Evolutionary conservation across 2,113 vertebrate genomes (phyloP).

Genomic region (Cynocephalus volans): DNA sequence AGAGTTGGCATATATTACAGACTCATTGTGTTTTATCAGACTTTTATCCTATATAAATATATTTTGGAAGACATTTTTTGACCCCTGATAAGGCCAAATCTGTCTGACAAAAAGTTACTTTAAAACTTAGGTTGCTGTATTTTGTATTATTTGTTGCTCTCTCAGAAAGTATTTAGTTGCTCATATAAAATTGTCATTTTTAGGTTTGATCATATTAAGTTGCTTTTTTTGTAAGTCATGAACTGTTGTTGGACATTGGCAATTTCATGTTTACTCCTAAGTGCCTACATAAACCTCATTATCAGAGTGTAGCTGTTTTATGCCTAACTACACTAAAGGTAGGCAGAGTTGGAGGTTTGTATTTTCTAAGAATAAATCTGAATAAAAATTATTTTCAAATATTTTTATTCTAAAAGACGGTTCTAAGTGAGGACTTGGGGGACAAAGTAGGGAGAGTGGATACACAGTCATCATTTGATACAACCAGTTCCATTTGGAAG

Average conservation of each 20-base stretch:
- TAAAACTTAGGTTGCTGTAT: not conserved
- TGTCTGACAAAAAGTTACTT: not conserved
- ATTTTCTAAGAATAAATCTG: slow-evolving; percentile 20
- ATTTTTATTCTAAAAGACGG: not conserved
- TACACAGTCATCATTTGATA: not conserved
- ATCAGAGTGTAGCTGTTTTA: not conserved
- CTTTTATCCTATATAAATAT: not conserved
- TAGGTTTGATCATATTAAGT: not conserved
- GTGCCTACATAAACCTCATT: not conserved
- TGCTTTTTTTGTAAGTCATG: not conserved
- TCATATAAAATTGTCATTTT: slow-evolving; percentile 3
- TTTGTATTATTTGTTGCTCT: slow-evolving; percentile 35
- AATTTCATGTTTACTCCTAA: not conserved
- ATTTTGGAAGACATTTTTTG: not conserved
- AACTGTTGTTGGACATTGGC: not conserved
- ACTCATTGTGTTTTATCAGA: not conserved
- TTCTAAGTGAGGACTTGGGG: not conserved
- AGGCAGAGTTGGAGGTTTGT: not conserved
- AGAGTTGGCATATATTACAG: not conserved
- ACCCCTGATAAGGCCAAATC: not conserved
- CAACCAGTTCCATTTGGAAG: not conserved
- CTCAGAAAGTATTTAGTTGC: not conserved
- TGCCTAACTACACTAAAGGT: not conserved
- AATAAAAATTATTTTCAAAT: slow-evolving; percentile 4
- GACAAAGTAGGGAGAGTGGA: rapidly evolving